Evolutionary conservation across 2,113 vertebrate genomes (phyloP).

Genomic region (human): DNA sequence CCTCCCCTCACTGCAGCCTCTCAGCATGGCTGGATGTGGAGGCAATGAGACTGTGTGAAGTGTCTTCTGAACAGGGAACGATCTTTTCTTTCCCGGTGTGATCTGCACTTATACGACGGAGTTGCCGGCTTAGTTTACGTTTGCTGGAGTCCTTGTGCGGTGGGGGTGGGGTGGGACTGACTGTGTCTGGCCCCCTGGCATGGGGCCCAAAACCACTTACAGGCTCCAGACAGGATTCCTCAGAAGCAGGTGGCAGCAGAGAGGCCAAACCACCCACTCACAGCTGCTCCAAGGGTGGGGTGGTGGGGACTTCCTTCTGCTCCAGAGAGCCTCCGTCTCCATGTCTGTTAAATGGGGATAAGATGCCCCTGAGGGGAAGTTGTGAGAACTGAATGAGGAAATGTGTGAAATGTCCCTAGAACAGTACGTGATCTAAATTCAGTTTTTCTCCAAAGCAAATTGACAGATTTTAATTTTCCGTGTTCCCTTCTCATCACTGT

Average conservation of each 20-base stretch:
- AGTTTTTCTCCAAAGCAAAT: neutral
- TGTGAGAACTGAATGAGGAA: rapidly evolving
- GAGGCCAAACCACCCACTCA: neutral
- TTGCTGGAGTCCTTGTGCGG: neutral
- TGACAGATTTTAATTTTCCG: neutral
- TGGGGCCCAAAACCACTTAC: neutral
- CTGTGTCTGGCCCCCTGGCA: neutral
- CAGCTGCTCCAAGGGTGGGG: neutral
- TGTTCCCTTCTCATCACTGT: neutral
- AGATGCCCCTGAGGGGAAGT: neutral
- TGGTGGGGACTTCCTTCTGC: too few species aligned
- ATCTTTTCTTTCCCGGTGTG: neutral
- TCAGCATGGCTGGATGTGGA: neutral
- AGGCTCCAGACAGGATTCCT: neutral
- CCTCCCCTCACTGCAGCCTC: rapidly evolving
- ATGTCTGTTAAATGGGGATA: rapidly evolving
- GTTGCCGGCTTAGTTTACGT: rapidly evolving
- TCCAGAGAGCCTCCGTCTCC: neutral
- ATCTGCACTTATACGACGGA: rapidly evolving
- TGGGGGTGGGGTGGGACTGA: neutral
- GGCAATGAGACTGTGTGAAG: rapidly evolving
- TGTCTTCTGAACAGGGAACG: rapidly evolving
- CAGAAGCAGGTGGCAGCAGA: too few species aligned
- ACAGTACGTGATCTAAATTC: rapidly evolving
- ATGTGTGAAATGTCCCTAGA: rapidly evolving